Conservation (phyloP, 2,113 vertebrate genomes). For the Chascanopsetta lugubris region DNA sequence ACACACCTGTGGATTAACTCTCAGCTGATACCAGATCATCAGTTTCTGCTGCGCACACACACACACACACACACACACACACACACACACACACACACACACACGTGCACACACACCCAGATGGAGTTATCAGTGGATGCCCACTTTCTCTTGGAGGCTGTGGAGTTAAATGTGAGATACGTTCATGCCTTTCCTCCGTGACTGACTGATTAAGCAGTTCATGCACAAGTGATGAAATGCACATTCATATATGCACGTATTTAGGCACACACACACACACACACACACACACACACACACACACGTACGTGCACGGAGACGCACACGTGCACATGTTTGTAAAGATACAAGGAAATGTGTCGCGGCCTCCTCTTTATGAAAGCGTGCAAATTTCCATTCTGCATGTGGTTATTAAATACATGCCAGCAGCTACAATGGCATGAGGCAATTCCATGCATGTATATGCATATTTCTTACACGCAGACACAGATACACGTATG, state of each 20-base stretch:
- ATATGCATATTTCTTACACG: constrained; percentile 33
- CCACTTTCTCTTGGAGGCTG: too few relatives aligned
- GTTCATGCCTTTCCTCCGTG: too few relatives aligned
- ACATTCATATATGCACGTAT: not conserved
- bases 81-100: not conserved
- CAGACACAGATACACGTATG: constrained; percentile 1
- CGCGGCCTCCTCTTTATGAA: not conserved
- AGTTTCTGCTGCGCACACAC: too few relatives aligned
- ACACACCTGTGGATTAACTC: too few relatives aligned
- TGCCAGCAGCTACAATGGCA: constrained; percentile 15
- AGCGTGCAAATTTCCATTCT: constrained; percentile 34
- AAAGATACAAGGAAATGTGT: not conserved
- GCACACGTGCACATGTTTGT: not conserved
- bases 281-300: not conserved
- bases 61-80: not conserved
- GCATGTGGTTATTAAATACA: constrained; percentile 24
- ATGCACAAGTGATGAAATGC: too few relatives aligned
- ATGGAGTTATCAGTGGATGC: not conserved
- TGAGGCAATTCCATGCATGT: constrained; percentile 18
- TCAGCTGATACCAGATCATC: too few relatives aligned
- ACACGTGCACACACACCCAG: not conserved
- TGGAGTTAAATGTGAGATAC: too few relatives aligned
- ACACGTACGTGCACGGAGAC: not conserved
- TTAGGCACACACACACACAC: not conserved
- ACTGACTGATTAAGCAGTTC: too few relatives aligned